Percentiles rank a stretch among this genome's conserved stretches.
These are phyloP conservation scores for Manis javanica DNA, from an alignment of 2,797 vertebrate species.

Conservation along the genomic window DNA sequence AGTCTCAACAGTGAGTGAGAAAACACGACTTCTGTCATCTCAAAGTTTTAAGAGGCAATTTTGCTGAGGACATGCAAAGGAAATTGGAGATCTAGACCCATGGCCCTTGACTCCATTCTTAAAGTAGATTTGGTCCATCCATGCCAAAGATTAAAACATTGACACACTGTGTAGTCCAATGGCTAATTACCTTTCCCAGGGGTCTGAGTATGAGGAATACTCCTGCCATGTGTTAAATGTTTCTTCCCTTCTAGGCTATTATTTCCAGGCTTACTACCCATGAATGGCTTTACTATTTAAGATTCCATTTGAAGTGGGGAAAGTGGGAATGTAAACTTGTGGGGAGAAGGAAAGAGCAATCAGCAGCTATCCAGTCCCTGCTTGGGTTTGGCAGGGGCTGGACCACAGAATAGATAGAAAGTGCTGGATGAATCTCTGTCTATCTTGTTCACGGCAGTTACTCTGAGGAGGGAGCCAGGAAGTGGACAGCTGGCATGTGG, in stretches of 20 bases:
- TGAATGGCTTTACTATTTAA: conserved; percentile 30
- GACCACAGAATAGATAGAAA: background rate
- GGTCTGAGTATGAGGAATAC: background rate
- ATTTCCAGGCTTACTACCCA: background rate
- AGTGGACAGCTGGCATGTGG: background rate
- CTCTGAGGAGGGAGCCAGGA: background rate
- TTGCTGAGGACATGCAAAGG: background rate
- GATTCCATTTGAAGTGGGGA: background rate
- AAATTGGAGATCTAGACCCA: background rate
- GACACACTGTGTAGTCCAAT: background rate
- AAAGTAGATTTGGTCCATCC: background rate
- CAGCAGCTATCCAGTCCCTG: background rate
- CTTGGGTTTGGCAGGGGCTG: background rate
- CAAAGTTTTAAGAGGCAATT: background rate
- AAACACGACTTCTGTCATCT: background rate
- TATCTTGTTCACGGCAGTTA: background rate
- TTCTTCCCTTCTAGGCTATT: background rate
- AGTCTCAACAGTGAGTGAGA: background rate
- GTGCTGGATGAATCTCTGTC: background rate
- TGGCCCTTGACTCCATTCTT: background rate
- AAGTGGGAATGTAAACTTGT: conserved; percentile 19
- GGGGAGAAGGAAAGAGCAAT: background rate
- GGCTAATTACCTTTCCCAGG: background rate
- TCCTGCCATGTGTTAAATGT: background rate
- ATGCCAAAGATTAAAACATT: background rate